Evolutionary conservation across 1,140 invertebrate genomes (phyloP).

Genomic region (Pogonomyrmex barbatus): DNA sequence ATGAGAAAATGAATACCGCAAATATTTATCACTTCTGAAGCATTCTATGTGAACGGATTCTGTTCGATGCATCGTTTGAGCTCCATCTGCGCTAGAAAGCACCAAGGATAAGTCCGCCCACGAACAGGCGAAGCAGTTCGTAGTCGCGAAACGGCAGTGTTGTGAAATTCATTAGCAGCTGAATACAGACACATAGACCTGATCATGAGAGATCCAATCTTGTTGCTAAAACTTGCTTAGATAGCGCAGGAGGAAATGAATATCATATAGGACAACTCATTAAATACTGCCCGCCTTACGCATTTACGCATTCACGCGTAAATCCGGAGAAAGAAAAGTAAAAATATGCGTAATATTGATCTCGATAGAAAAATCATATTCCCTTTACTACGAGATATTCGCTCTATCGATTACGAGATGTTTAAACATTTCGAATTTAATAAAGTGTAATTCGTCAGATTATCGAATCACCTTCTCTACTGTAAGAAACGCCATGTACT

Average conservation of each 20-base stretch:
- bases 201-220: slow-evolving; percentile 49
- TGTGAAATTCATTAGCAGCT: slow-evolving; percentile 81
- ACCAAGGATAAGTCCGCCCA: slow-evolving; percentile 71
- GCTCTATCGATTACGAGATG: neutral
- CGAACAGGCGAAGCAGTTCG: slow-evolving; percentile 55
- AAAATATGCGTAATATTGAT: slow-evolving; percentile 7
- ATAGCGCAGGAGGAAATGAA: slow-evolving; percentile 18
- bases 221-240: slow-evolving; percentile 46
- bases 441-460: neutral
- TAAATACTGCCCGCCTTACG: neutral
- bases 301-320: neutral
- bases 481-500: neutral
- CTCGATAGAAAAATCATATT: neutral
- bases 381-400: neutral
- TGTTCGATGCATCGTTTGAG: slow-evolving; percentile 43
- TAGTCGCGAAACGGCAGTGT: slow-evolving; percentile 61
- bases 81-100: slow-evolving; percentile 61
- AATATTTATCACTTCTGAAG: slow-evolving; percentile 40
- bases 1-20: slow-evolving; percentile 12
- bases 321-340: neutral
- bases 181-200: slow-evolving; percentile 53
- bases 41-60: slow-evolving; percentile 34
- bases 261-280: slow-evolving; percentile 16
- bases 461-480: neutral
- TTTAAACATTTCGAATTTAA: neutral